phyloP scores from a whole-genome alignment of 2,888 invertebrate species.

The Dyspetes luteomarginatus region DNA sequence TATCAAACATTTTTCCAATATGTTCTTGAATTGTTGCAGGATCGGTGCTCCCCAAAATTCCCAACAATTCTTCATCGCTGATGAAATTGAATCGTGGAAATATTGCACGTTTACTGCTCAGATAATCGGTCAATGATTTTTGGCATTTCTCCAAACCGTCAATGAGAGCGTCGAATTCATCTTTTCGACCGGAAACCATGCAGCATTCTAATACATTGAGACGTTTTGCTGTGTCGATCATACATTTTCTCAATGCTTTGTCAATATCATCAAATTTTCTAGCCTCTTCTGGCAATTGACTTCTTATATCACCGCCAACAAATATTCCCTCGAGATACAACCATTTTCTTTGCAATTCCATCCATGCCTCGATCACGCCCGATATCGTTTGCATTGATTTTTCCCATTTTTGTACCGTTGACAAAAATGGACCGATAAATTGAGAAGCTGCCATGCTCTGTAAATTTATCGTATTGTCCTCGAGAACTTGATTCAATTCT shows the following conservation, averaged over 20 bases:
- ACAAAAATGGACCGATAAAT: slow-evolving; percentile 94
- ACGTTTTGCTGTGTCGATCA: slow-evolving; percentile 92
- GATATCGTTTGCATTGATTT: slow-evolving; percentile 90
- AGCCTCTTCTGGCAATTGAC: slow-evolving; percentile 95
- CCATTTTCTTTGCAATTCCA: slow-evolving; percentile 95
- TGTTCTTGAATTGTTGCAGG: slow-evolving; percentile 95
- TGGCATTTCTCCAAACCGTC: slow-evolving; percentile 94
- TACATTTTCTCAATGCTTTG: slow-evolving; percentile 91
- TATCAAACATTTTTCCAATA: slow-evolving; percentile 98
- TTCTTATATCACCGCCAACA: slow-evolving; percentile 93
- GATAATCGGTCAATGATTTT: slow-evolving; percentile 95
- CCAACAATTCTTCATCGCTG: slow-evolving; percentile 95
- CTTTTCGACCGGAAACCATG: slow-evolving; percentile 88
- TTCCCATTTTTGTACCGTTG: slow-evolving; percentile 94
- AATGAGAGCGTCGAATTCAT: slow-evolving; percentile 90
- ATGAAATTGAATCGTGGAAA: slow-evolving; percentile 97
- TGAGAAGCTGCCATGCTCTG: slow-evolving; percentile 96
- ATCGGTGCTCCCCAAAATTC: slow-evolving; percentile 94
- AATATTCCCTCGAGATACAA: slow-evolving; percentile 96
- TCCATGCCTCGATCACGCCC: slow-evolving; percentile 95
- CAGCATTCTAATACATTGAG: slow-evolving; percentile 93
- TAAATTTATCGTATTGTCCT: slow-evolving; percentile 95
- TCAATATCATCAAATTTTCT: slow-evolving; percentile 96
- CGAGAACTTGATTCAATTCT: slow-evolving; percentile 91
- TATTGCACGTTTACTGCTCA: slow-evolving; percentile 93